Conservation (phyloP, 2,113 vertebrate species). For the Dicentrarchus labrax region DNA sequence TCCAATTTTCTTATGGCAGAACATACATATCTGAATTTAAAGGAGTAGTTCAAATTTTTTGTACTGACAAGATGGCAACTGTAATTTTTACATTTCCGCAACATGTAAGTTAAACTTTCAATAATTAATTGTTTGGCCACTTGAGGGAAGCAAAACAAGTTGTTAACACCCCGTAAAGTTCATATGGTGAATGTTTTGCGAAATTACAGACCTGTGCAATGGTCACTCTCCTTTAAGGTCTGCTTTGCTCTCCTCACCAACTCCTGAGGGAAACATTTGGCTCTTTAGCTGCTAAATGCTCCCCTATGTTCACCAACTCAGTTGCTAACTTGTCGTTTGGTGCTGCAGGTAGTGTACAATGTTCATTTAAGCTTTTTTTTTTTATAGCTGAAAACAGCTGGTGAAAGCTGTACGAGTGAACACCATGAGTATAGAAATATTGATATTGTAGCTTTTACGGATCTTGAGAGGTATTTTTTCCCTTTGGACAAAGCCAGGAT, state of each 20-base stretch:
- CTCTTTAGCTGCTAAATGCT: background rate
- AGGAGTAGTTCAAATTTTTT: background rate
- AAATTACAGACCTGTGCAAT: background rate
- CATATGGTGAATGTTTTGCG: background rate
- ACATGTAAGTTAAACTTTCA: background rate
- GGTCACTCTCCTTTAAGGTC: constrained; percentile 8
- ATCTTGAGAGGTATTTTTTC: background rate
- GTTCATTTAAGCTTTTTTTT: background rate
- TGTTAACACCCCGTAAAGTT: background rate
- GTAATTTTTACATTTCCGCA: background rate
- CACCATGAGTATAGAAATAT: background rate
- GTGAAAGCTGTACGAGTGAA: background rate
- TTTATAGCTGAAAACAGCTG: too few relatives aligned
- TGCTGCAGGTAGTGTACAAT: too few relatives aligned
- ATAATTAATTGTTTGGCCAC: background rate
- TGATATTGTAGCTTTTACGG: background rate
- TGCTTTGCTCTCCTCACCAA: constrained; percentile 10
- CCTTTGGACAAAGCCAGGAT: background rate
- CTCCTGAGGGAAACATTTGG: constrained; percentile 1
- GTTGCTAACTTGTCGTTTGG: background rate
- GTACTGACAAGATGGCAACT: background rate
- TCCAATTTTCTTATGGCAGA: constrained; percentile 5
- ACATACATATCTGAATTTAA: background rate
- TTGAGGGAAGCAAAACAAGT: background rate
- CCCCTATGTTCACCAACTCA: background rate